These are phyloP conservation scores for Parotia lawesii DNA, from an alignment of 2,113 vertebrate species.

Conservation along the genomic window DNA sequence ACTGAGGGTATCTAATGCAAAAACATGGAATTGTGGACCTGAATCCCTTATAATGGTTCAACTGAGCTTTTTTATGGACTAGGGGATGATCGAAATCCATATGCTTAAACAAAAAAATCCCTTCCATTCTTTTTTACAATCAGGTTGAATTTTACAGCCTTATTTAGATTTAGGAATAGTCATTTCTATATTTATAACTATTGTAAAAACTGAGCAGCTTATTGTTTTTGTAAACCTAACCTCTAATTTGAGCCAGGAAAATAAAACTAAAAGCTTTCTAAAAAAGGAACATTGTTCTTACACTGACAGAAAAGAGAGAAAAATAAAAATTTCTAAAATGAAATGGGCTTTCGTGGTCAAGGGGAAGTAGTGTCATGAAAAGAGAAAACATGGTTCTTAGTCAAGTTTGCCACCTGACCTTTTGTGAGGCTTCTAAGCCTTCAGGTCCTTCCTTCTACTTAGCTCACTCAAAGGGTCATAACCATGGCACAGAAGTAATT, in stretches of 20 bases:
- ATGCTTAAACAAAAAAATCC: conserved; percentile 4
- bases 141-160: conserved; percentile 40
- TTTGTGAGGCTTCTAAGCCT: neutral
- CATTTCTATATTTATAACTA: conserved; percentile 40
- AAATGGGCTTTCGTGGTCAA: neutral
- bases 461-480: neutral
- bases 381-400: neutral
- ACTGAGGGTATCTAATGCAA: neutral
- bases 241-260: conserved; percentile 27
- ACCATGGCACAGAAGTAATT: neutral
- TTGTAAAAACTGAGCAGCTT: conserved; percentile 37
- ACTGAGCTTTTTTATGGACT: neutral
- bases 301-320: neutral
- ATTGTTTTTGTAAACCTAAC: conserved; percentile 51
- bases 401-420: neutral
- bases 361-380: neutral
- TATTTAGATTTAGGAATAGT: conserved; percentile 58
- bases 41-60: neutral
- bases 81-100: neutral
- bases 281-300: neutral
- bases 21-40: neutral
- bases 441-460: neutral
- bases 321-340: neutral
- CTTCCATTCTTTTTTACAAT: conserved; percentile 18
- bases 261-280: conserved; percentile 24